Conservation (phyloP, 1,140 invertebrate species). For the Conus ventricosus region DNA sequence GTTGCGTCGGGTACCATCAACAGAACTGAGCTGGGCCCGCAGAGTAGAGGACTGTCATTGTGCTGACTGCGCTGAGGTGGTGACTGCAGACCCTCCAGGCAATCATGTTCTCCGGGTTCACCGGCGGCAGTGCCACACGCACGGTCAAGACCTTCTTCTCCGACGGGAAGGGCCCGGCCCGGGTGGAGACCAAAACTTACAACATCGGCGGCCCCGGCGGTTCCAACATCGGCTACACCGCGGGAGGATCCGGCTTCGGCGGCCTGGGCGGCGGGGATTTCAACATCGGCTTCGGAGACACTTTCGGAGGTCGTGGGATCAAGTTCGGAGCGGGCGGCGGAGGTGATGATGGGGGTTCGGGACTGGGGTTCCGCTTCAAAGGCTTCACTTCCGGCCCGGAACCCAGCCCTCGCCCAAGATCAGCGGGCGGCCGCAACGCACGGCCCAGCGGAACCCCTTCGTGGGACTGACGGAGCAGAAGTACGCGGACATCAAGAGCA, state of each 20-base stretch:
- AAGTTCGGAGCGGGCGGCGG: slow-evolving; percentile 47
- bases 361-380: slow-evolving; percentile 29
- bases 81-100: background rate
- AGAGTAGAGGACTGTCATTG: background rate
- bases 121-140: slow-evolving; percentile 32
- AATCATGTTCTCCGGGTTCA: slow-evolving; percentile 23
- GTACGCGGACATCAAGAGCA: slow-evolving; percentile 65
- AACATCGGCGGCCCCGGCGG: slow-evolving; percentile 57
- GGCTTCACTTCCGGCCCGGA: slow-evolving; percentile 36
- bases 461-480: slow-evolving; percentile 61
- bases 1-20: background rate
- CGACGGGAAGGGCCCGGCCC: slow-evolving; percentile 58
- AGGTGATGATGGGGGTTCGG: slow-evolving; percentile 33
- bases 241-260: slow-evolving; percentile 19
- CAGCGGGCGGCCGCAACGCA: slow-evolving; percentile 48
- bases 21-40: background rate
- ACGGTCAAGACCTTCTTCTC: slow-evolving; percentile 61
- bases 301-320: slow-evolving; percentile 51
- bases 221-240: slow-evolving; percentile 31
- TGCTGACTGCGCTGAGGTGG: background rate
- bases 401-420: slow-evolving; percentile 38
- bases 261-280: slow-evolving; percentile 38
- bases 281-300: slow-evolving; percentile 43
- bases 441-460: slow-evolving; percentile 61
- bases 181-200: slow-evolving; percentile 61